Evolutionary conservation across 2,113 vertebrate genomes (phyloP).

Genomic region (Oryzias javanicus): DNA sequence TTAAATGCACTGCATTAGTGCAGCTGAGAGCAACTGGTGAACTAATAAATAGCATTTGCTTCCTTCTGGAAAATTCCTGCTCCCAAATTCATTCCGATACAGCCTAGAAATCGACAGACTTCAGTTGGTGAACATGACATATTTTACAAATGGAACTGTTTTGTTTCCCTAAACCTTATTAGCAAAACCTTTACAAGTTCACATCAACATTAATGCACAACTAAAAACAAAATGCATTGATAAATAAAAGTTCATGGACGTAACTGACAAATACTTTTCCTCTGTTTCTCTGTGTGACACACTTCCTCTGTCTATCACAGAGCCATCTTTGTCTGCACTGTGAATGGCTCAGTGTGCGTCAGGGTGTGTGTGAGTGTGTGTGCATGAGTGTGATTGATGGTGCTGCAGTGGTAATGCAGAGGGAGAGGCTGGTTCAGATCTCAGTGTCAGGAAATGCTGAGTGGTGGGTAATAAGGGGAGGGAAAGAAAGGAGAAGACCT

Average conservation of each 20-base stretch:
- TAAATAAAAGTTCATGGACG: no score
- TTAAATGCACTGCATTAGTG: not conserved
- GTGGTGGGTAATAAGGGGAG: conserved; percentile 21
- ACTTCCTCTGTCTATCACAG: conserved; percentile 47
- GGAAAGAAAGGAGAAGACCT: conserved; percentile 14
- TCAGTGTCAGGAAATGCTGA: conserved; percentile 57
- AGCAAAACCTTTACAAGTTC: no score
- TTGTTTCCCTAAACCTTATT: no score
- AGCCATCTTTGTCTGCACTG: conserved; percentile 49
- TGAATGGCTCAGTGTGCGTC: conserved; percentile 34
- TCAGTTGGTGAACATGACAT: no score
- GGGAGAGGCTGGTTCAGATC: conserved; percentile 47
- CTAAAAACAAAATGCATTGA: no score
- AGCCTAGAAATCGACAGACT: no score
- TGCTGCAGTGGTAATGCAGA: conserved; percentile 70
- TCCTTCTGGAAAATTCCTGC: not conserved
- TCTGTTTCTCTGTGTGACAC: conserved; percentile 5
- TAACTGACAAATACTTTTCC: not conserved
- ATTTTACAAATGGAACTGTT: no score
- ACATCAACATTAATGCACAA: no score
- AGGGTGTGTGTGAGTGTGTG: conserved; percentile 18
- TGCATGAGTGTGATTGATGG: conserved; percentile 63
- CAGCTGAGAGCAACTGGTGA: not conserved
- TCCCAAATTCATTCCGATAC: no score
- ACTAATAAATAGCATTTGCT: not conserved